phyloP scores from a whole-genome alignment of 1,140 invertebrate genomes.

The Sminthurinus signatus region DNA sequence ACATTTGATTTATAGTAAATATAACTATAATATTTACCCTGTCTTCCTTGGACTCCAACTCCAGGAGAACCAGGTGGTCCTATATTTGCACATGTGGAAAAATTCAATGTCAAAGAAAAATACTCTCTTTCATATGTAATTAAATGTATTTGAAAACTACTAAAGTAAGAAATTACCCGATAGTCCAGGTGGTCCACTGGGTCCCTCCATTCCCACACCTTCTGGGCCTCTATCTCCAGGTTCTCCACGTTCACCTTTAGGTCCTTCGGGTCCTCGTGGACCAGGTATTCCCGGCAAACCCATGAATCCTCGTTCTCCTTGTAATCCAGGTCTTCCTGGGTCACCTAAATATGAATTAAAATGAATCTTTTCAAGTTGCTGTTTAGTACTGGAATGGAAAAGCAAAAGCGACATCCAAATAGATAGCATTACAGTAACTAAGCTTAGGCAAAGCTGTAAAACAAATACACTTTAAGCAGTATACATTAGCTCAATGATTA shows the following conservation, averaged over 20 bases:
- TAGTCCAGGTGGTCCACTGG: conserved; percentile 58
- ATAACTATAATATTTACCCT: too few species aligned
- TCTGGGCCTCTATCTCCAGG: conserved; percentile 63
- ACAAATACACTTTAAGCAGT: too few species aligned
- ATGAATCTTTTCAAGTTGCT: too few species aligned
- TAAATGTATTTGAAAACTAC: too few species aligned
- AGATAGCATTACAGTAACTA: too few species aligned
- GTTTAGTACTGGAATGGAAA: background rate
- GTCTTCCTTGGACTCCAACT: conserved; percentile 19
- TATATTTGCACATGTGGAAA: too few species aligned
- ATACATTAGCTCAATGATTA: too few species aligned
- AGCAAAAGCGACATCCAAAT: too few species aligned
- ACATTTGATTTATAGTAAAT: too few species aligned
- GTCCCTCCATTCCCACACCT: conserved; percentile 62
- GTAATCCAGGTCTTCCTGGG: conserved; percentile 50
- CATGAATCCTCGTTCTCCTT: conserved; percentile 50
- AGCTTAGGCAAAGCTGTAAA: background rate
- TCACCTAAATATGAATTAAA: conserved; percentile 48
- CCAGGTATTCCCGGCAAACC: conserved; percentile 35
- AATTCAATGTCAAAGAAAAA: too few species aligned
- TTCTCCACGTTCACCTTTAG: conserved; percentile 58
- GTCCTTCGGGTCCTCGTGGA: conserved; percentile 23
- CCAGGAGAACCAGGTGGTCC: conserved; percentile 28
- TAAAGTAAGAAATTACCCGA: too few species aligned
- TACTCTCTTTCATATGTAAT: too few species aligned